A percentile compares a stretch with the other conserved stretches of the same genome.
Conservation (phyloP, 2,888 invertebrate species). For the Lycocerus yunnanus region DNA sequence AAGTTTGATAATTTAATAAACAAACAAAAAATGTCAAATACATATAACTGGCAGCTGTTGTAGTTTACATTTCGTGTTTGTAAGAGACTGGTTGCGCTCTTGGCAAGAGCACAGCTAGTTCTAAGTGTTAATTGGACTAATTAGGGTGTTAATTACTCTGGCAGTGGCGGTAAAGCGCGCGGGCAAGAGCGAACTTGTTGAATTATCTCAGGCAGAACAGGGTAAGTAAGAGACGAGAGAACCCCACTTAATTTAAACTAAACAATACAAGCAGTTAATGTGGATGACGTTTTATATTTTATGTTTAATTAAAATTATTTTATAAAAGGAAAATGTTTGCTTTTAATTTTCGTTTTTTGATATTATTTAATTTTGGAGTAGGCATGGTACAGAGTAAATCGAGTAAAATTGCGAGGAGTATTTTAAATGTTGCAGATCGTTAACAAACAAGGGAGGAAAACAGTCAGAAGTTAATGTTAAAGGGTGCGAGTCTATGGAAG, state of each 20-base stretch:
- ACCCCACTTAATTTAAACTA: conserved; percentile 25
- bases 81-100: conserved; percentile 29
- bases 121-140: conserved; percentile 35
- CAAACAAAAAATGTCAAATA: neutral
- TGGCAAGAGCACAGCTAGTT: conserved; percentile 29
- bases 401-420: neutral
- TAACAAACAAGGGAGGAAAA: conserved; percentile 18
- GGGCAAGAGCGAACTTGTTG: conserved; percentile 34
- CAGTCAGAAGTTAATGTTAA: conserved; percentile 12
- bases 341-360: neutral
- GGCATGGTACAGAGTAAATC: neutral
- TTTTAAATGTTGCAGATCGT: conserved; percentile 11
- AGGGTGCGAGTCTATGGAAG: conserved; percentile 26
- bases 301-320: conserved; percentile 7
- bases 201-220: conserved; percentile 31
- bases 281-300: conserved; percentile 13
- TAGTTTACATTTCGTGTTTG: conserved; percentile 32
- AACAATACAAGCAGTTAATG: conserved; percentile 20
- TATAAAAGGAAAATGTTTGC: neutral
- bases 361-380: neutral
- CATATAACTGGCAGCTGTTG: conserved; percentile 11
- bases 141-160: conserved; percentile 35
- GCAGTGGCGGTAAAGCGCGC: conserved; percentile 28
- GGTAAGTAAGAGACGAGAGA: conserved; percentile 23
- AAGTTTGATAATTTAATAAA: neutral